Conservation (phyloP, 1,140 invertebrate species). For the Drosophila dunni region DNA sequence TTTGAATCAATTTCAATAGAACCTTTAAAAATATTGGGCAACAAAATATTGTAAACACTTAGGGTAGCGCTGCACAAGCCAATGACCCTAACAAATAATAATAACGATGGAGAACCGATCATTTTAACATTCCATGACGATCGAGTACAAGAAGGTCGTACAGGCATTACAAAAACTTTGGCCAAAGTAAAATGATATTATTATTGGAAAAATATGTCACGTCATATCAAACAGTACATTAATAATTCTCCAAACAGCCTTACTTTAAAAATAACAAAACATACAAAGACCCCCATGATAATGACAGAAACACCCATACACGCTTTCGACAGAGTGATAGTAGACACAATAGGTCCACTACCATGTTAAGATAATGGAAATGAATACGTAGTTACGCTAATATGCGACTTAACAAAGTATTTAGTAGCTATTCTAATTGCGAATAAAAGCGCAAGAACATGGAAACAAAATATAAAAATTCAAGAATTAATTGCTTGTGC, state of each 20-base stretch:
- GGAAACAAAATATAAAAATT: too few species aligned
- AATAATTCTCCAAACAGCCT: not conserved
- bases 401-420: too few species aligned
- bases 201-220: slow-evolving; percentile 8
- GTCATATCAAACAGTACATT: slow-evolving; percentile 3
- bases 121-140: not conserved
- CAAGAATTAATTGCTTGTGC: too few species aligned
- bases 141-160: slow-evolving; percentile 11
- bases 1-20: too few species aligned
- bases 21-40: too few species aligned
- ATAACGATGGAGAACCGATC: too few species aligned
- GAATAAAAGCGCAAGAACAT: too few species aligned
- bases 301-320: not conserved
- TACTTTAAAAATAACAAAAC: not conserved
- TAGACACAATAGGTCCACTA: not conserved
- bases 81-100: too few species aligned
- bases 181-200: slow-evolving; percentile 14
- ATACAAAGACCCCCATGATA: not conserved
- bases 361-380: not conserved
- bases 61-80: too few species aligned
- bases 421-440: too few species aligned
- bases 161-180: slow-evolving; percentile 20
- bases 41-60: too few species aligned
- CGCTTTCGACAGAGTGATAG: not conserved
- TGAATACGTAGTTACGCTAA: not conserved